Evolutionary conservation across 2,113 vertebrate species (phyloP).

Genomic region (Vidua chalybeata): DNA sequence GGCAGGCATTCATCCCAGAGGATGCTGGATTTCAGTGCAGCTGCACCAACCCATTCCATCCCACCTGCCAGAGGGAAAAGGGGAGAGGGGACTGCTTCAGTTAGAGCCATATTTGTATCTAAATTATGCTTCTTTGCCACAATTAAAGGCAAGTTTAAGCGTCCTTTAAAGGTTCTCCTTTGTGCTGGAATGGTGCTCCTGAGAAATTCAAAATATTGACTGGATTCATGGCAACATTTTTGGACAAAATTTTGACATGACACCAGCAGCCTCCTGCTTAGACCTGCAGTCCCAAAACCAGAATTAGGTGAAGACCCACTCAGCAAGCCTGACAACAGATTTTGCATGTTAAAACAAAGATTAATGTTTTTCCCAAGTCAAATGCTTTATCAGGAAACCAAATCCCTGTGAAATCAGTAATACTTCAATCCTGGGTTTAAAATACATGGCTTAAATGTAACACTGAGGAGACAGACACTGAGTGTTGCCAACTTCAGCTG

Average conservation of each 20-base stretch:
- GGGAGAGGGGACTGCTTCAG: no score
- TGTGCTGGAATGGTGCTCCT: not conserved
- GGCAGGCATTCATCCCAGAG: not conserved
- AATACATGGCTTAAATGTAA: not conserved
- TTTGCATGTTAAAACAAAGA: not conserved
- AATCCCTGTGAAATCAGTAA: not conserved
- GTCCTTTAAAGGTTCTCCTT: not conserved
- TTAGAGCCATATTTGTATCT: not conserved
- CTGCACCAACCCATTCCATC: accelerated
- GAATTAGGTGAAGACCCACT: not conserved
- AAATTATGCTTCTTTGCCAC: not conserved
- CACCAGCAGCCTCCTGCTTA: not conserved
- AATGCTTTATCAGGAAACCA: not conserved
- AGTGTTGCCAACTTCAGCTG: not conserved
- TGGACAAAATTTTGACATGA: accelerated
- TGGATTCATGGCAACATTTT: not conserved
- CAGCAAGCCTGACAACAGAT: not conserved
- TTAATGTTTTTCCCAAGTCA: not conserved
- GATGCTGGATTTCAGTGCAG: not conserved
- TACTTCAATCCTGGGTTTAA: not conserved
- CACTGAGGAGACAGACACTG: not conserved
- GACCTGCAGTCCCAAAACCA: not conserved
- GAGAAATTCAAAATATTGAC: not conserved
- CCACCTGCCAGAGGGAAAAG: not conserved
- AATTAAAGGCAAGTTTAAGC: not conserved